Evolutionary conservation across 2,797 vertebrate genomes (phyloP), one percentile per base, ranked within the genome.

Genomic region (Zalophus californianus): DNA sequence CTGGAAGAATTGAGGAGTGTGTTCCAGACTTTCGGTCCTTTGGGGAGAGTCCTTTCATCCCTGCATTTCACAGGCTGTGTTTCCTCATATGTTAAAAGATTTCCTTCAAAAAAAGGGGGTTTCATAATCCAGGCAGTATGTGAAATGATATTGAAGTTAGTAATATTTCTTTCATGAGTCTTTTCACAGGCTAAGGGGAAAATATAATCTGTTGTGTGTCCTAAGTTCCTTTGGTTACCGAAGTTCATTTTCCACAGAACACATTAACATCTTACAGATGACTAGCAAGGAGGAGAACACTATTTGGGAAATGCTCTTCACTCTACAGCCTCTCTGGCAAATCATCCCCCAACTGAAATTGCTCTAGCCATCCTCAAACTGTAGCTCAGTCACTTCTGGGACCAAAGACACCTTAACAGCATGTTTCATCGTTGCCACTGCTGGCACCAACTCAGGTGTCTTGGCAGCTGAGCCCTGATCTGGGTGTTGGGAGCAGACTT

Each of bases 21-120:
- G 32, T 90, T 70, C 56, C 66, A 96, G 50, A 58, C 15, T 27
- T 72, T 4, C 5, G 66, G 70, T 66, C 38, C 50, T 4, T 32
- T 32, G 66, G 86, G 32, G 32, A n/a, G 13, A n/a, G 3, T 80
- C 50, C 25, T 54, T 38, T 52, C 9, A 83, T 66, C 44, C 23
- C 32, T 75, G 5, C 15, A 54, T 80, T 66, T 90, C 35, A 35
- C 1, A 38, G 23, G 5, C 54, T 79, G 6, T 88, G 13, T 79
- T 79, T 73, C 6, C 50, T 64, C 20, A 84, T 54, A 15, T 0
- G 16, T 77, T 90, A 44, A 58, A 75, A 35, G 35, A 52, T 58
- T 90, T 94, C 80, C 35, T 60, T 83, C 79, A 54, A 62, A 91
- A 91, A 91, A 80, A 73, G 29, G 35, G 32, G 32, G 18, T 85